These are phyloP conservation scores for Diabrotica undecimpunctata DNA, from an alignment of 1,140 invertebrate species.

Conservation along the genomic window DNA sequence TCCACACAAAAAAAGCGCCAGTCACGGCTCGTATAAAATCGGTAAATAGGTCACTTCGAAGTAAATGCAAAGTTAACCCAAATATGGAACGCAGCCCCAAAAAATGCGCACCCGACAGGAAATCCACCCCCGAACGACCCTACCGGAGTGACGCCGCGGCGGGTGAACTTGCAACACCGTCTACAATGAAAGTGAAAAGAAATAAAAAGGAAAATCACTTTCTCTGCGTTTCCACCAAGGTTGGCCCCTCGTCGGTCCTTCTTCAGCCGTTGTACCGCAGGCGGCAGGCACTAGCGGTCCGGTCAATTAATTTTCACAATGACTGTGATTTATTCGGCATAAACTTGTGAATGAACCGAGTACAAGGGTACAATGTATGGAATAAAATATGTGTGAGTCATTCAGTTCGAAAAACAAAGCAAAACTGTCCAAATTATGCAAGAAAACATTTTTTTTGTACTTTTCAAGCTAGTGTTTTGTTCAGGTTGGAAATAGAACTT, in stretches of 20 bases:
- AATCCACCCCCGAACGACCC: neutral
- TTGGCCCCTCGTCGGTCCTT: too few relatives aligned
- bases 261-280: neutral
- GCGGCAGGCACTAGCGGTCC: too few relatives aligned
- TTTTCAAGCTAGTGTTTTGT: too few relatives aligned
- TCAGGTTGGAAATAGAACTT: too few relatives aligned
- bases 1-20: too few relatives aligned
- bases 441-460: too few relatives aligned
- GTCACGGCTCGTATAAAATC: neutral
- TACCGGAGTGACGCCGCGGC: neutral
- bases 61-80: conserved; percentile 12
- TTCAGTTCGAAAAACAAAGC: too few relatives aligned
- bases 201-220: conserved; percentile 1
- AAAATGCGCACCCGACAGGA: conserved; percentile 1
- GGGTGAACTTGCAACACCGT: neutral
- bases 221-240: neutral
- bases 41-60: conserved; percentile 9
- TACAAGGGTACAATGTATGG: too few relatives aligned
- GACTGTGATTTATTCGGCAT: neutral
- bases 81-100: conserved; percentile 13
- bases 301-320: conserved; percentile 1
- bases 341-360: neutral
- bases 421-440: too few relatives aligned
- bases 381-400: too few relatives aligned
- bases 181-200: conserved; percentile 2